phyloP scores from a whole-genome alignment of 2,888 invertebrate genomes.

The Drosophila niveifrons region DNA sequence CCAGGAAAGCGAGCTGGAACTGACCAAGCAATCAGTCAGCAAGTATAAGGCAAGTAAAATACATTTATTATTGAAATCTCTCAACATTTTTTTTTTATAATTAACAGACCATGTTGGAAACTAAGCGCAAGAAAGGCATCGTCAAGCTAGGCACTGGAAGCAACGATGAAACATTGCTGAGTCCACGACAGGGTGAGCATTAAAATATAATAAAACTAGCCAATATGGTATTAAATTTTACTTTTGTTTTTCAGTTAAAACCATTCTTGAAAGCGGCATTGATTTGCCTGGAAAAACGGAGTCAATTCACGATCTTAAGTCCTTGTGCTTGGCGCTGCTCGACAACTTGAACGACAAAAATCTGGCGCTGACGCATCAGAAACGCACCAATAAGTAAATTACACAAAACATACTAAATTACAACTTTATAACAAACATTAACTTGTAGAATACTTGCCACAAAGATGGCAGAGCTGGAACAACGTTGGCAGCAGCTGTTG shows the following conservation, averaged over 20 bases:
- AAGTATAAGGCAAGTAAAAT: slow-evolving; percentile 89
- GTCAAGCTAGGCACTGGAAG: slow-evolving; percentile 88
- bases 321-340: slow-evolving; percentile 91
- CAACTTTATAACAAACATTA: slow-evolving; percentile 31
- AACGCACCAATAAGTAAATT: slow-evolving; percentile 92
- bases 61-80: background rate
- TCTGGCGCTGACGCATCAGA: slow-evolving; percentile 92
- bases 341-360: slow-evolving; percentile 95
- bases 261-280: slow-evolving; percentile 89
- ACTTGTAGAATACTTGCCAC: slow-evolving; percentile 89
- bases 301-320: slow-evolving; percentile 91
- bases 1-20: slow-evolving; percentile 91
- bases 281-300: slow-evolving; percentile 88
- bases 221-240: background rate
- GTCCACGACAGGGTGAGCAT: slow-evolving; percentile 91
- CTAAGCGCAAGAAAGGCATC: slow-evolving; percentile 90
- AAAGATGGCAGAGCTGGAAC: slow-evolving; percentile 93
- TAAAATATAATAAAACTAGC: background rate
- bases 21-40: slow-evolving; percentile 89
- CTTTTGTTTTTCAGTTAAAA: slow-evolving; percentile 87
- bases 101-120: slow-evolving; percentile 89
- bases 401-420: background rate
- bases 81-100: background rate
- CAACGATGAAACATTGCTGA: slow-evolving; percentile 90
- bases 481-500: slow-evolving; percentile 89